These are phyloP conservation scores for Cygnus olor DNA, from an alignment of 2,797 vertebrate species.

Conservation along the genomic window DNA sequence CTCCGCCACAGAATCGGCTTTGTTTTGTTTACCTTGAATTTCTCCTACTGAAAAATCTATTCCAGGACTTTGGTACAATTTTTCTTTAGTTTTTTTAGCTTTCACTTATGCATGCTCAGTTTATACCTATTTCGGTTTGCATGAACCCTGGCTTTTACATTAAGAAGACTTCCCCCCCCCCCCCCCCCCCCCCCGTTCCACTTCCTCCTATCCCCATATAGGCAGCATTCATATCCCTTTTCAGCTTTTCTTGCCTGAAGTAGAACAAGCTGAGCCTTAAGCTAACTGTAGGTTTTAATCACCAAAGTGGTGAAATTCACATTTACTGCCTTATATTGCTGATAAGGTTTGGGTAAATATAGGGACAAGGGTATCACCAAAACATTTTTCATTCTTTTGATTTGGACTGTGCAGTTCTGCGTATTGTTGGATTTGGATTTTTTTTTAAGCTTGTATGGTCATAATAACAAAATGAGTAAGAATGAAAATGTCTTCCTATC, in stretches of 20 bases:
- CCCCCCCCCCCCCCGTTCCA: background rate
- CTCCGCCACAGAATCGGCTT: background rate
- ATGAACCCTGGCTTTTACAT: background rate
- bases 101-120: background rate
- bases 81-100: background rate
- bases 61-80: background rate
- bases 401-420: background rate
- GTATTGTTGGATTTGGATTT: background rate
- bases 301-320: background rate
- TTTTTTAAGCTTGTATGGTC: slow-evolving; percentile 8
- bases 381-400: background rate
- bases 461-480: background rate
- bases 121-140: background rate
- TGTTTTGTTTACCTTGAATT: background rate
- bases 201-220: background rate
- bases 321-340: background rate
- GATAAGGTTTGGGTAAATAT: background rate
- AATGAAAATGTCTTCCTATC: background rate
- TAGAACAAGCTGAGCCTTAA: background rate
- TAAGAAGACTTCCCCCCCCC: background rate
- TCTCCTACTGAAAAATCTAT: background rate
- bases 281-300: background rate
- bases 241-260: background rate
- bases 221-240: background rate
- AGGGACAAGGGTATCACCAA: background rate